Evolutionary conservation across 2,113 vertebrate species (phyloP), one percentile per base, ranked within the genome.

Genomic region (Cacatua alba): DNA sequence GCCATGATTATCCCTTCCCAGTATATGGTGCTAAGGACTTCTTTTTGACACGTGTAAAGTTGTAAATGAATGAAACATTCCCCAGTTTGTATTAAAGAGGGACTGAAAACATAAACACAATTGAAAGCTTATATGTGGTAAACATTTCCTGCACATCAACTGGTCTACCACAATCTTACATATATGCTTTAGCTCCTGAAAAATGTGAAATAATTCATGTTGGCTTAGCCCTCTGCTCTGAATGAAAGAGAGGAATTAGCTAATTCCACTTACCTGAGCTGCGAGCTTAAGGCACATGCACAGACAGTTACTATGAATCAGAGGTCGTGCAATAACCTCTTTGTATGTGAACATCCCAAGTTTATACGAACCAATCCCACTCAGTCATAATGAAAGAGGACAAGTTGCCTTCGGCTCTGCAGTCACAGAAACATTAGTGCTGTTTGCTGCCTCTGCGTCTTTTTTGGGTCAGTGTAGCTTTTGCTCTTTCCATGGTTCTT

Each of bases 191-290:
- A 78, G 20, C 69, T 94, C 53, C 59, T 65, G 81, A 94, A 83
- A 76, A 88, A 91, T 48, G 43, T 59, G 24, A 82, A 82, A 68
- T 84, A 65, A 91, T 87, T 86, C 75, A 29, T 25, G 71, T 55
- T 91, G 70, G 49, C 33, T 94, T 85, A 91, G 48, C 44, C 26
- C 35, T 86, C 44, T 92, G 68, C 55, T 94, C 57, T 37, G 57
- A 84, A 52, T 44, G 77, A 90, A 82, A 82, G 74, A 72, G 86
- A 63, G 57, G 94, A 94, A 96, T 96, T 91, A 95, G 35, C 44
- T 95, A 95, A 95, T 95, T 92, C 86, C 62, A 89, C 81, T 72
- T 94, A 88, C 76, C 83, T 89, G 94, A 88, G 92, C 83, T 8
- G 1, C 33, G 25, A 81, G 65, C 41, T 88, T 72, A 86, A 39